Base-by-base conservation (phyloP, 2,888 invertebrate species). In the Drosophila planitibia region DNA sequence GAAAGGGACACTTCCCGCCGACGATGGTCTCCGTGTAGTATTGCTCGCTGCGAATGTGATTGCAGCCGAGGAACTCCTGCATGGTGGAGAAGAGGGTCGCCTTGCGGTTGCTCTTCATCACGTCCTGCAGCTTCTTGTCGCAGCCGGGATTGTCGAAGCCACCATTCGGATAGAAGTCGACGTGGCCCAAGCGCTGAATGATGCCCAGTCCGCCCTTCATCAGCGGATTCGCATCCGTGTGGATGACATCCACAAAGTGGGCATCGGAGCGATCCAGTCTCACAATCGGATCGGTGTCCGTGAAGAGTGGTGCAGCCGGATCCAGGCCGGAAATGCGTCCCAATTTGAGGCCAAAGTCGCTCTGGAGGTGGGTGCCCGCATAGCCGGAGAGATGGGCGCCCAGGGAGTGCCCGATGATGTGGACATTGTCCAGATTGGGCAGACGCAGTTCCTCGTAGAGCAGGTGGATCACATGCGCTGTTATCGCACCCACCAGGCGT, bases 161-260 rank as follows among this genome's bases (percentile, higher is more conserved):
- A 0, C 97, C 98, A 91, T 98, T 98, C 0, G 98, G 98, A 92
- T 96, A 98, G 93, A 98, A 98, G 93, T 98, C 98, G 5, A 98
- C 96, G 92, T 98, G 98, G 0, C 97, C 98, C 54, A 97, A 95
- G 0, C 96, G 95, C 88, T 97, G 97, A 10, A 95, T 95, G 92
- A 97, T 96, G 14, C 98, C 98, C 66, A 98, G 94, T 62, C 96
- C 96, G 65, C 96, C 96, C 81, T 95, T 95, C 83, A 97, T 96
- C 82, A 97, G 95, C 9, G 96, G 96, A 92, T 95, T 95, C 1
- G 96, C 96, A 91, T 98, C 98, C 6, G 97, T 97, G 92, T 99
- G 98, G 78, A 98, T 96, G 25, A 97, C 95, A 89, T 98, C 98
- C 1, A 99, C 98, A 91, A 96, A 98, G 73, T 95, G 94, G 0